A percentile compares a stretch with the other conserved stretches of the same genome.
Conservation (phyloP, 92 coral and sea anemone genomes). For the Siderastrea radians region DNA sequence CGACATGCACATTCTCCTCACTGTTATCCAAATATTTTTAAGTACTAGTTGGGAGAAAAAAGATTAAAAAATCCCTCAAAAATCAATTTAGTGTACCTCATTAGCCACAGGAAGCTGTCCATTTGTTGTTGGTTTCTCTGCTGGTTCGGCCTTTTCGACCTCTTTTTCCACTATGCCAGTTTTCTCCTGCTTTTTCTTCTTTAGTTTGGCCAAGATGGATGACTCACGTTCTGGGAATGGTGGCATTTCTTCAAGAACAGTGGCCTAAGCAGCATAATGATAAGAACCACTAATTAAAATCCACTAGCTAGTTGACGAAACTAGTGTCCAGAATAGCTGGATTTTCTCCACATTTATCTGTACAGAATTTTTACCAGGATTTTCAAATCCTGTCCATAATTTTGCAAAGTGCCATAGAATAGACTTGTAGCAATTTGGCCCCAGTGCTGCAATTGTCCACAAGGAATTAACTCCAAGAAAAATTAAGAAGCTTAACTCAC, state of each 20-base stretch:
- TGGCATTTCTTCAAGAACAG: constrained; percentile 99
- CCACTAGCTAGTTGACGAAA: neutral
- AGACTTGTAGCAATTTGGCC: too few relatives aligned
- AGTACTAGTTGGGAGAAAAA: too few relatives aligned
- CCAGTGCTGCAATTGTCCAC: neutral
- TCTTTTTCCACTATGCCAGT: constrained; percentile 78
- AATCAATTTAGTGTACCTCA: constrained; percentile 23
- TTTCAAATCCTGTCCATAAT: too few relatives aligned
- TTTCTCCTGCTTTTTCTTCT: constrained; percentile 89
- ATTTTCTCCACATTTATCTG: too few relatives aligned
- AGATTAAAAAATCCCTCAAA: too few relatives aligned
- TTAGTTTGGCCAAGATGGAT: constrained; percentile 95
- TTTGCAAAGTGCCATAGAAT: too few relatives aligned
- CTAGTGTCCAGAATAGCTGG: too few relatives aligned
- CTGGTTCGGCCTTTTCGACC: constrained; percentile 62
- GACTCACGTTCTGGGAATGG: constrained; percentile 99
- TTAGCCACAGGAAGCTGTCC: constrained; percentile 80
- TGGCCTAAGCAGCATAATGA: constrained; percentile 72
- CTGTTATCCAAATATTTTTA: too few relatives aligned
- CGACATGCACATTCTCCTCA: too few relatives aligned
- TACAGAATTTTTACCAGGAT: too few relatives aligned
- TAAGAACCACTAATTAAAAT: neutral
- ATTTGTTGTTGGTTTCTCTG: constrained; percentile 91
- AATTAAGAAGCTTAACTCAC: constrained; percentile 49
- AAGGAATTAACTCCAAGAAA: neutral